Base-by-base conservation (phyloP, 2,113 vertebrate species). In the Orcinus orca region DNA sequence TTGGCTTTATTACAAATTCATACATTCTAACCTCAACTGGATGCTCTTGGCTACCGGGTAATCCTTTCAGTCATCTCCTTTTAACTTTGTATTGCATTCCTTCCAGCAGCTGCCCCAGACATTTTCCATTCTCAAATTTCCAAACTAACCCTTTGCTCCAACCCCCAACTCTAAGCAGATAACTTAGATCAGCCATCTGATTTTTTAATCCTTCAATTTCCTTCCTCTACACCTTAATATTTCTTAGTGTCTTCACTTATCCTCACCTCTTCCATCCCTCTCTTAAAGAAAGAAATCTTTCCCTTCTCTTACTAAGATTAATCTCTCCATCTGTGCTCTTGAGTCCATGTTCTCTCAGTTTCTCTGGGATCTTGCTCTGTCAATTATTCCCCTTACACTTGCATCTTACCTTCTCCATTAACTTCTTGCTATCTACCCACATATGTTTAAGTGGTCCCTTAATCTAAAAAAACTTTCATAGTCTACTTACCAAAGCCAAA, bases 91-190 rank as follows among this genome's bases (percentile, higher is more conserved):
- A 20, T 50, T 88, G 53, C 26, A 93, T 86, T 88, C 63, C 70
- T 80, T 83, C 55, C 0, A 82, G 60, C 88, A 93, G 96, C 81
- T 95, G 67, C 55, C 88, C 23, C 44, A 73, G 94, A 71, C 41
- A 93, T 62, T 91, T 97, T 76, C 87, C 88, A 60, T 92, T 87
- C 84, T 97, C 94, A 95, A 53, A 80, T 96, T 92, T 90, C 96
- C 41, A 92, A 92, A 80, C 80, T 53, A 91, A 92, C 41, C 58
- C 41, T 21, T 47, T 68, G 86, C 38, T 36, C 65, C 53, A 73
- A 65, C 18, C 38, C 31, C 44, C 53, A 92, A 77, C 82, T 93
- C 62, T 73, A 77, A 93, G 93, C 68, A 82, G 79, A 82, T 23
- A 55, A 58, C 65, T 26, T 26, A 88, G n/a, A n/a, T n/a, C n/a